Percentiles rank a stretch among this genome's conserved stretches.
phyloP scores from a whole-genome alignment of 1,140 invertebrate genomes.

The Ostrea denselamellosa region DNA sequence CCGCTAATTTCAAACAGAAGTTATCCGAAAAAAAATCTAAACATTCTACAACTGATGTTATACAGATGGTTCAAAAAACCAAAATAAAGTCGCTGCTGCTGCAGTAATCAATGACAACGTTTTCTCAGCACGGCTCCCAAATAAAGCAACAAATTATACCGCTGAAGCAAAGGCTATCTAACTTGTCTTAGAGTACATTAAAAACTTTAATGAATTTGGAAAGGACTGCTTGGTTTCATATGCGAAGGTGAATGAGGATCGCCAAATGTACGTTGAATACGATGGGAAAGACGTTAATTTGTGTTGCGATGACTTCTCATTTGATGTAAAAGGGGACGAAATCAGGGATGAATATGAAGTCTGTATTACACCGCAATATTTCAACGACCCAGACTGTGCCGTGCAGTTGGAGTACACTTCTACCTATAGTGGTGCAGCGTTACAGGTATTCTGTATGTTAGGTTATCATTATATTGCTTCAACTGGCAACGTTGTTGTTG shows the following conservation, averaged over 20 bases:
- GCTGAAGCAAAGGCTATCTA: too few species aligned
- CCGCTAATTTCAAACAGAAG: too few species aligned
- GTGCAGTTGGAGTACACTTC: background rate
- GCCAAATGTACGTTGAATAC: background rate
- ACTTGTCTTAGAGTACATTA: too few species aligned
- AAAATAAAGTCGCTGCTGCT: too few species aligned
- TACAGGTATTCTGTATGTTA: background rate
- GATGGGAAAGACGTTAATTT: background rate
- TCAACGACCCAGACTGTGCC: background rate
- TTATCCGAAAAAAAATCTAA: too few species aligned
- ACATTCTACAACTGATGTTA: too few species aligned
- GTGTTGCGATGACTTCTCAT: background rate
- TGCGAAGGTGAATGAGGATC: background rate
- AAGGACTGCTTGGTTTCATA: background rate
- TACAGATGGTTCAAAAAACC: too few species aligned
- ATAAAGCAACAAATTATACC: too few species aligned
- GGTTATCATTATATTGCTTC: too few species aligned
- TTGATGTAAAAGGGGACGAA: background rate
- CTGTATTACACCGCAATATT: conserved; percentile 6
- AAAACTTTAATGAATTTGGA: conserved; percentile 31
- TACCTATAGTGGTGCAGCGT: background rate
- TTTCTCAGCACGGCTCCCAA: too few species aligned
- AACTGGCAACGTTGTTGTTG: too few species aligned
- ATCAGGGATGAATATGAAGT: background rate
- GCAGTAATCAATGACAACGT: too few species aligned